Conservation (phyloP, 2,888 invertebrate species). For the Stenotaenia linearis region DNA sequence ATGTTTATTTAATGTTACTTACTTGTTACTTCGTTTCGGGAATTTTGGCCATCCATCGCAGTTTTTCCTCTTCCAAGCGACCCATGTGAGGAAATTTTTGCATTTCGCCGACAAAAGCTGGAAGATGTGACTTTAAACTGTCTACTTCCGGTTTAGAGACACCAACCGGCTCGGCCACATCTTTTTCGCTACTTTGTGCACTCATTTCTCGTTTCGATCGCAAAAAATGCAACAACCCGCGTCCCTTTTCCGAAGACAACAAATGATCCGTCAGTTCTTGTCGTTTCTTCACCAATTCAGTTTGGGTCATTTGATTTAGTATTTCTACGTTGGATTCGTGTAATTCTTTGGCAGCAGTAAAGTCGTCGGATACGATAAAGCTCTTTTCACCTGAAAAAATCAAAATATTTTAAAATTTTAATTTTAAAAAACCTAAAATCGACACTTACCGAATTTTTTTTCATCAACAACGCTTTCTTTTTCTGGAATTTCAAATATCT, state of each 20-base stretch:
- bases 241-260: background rate
- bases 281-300: background rate
- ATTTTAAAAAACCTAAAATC: too few relatives aligned
- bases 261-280: background rate
- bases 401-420: too few relatives aligned
- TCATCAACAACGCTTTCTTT: background rate
- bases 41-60: conserved; percentile 80
- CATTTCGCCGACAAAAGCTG: conserved; percentile 51
- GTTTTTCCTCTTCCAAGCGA: conserved; percentile 74
- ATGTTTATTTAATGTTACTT: too few relatives aligned
- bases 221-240: background rate
- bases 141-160: too few relatives aligned
- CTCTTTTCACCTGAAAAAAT: too few relatives aligned
- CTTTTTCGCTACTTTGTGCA: background rate
- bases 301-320: background rate
- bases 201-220: background rate
- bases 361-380: too few relatives aligned
- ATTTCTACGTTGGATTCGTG: background rate
- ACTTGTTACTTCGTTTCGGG: conserved; percentile 46
- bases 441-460: background rate
- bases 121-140: too few relatives aligned
- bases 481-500: background rate
- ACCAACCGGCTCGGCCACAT: too few relatives aligned
- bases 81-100: conserved; percentile 80
- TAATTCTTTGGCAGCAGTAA: background rate